phyloP scores from a whole-genome alignment of 2,113 vertebrate species.

The Artemisiospiza belli region DNA sequence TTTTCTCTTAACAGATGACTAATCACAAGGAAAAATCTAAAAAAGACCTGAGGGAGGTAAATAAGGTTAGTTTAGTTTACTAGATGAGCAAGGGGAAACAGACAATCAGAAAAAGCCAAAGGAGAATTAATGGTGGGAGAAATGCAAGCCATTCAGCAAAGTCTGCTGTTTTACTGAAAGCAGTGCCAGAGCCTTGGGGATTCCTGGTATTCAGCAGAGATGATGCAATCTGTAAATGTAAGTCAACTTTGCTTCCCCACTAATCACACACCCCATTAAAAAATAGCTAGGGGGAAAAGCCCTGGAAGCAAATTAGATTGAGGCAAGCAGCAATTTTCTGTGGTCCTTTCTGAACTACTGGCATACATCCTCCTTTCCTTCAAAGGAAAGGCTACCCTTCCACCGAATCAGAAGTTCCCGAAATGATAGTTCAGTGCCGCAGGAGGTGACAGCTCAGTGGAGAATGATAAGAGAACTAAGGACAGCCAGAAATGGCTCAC shows the following conservation, averaged over 20 bases:
- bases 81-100: neutral
- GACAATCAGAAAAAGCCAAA: conserved; percentile 32
- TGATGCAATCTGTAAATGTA: conserved; percentile 4
- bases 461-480: neutral
- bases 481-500: neutral
- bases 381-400: neutral
- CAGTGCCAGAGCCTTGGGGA: neutral
- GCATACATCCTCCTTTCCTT: neutral
- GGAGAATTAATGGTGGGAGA: conserved; percentile 13
- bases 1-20: conserved; percentile 14
- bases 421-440: neutral
- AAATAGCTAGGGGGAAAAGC: neutral
- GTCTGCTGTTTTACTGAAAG: neutral
- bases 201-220: conserved; percentile 12
- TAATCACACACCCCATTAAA: conserved; percentile 1
- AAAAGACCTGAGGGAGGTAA: neutral
- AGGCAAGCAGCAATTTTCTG: neutral
- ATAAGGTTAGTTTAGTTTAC: neutral
- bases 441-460: conserved; percentile 8
- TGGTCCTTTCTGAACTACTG: neutral
- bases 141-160: conserved; percentile 33
- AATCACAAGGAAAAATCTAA: neutral
- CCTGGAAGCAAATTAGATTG: neutral
- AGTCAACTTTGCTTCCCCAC: neutral
- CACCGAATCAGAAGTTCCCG: neutral